Conservation (phyloP, 2,888 invertebrate genomes). For the Cantharis flavilabris region DNA sequence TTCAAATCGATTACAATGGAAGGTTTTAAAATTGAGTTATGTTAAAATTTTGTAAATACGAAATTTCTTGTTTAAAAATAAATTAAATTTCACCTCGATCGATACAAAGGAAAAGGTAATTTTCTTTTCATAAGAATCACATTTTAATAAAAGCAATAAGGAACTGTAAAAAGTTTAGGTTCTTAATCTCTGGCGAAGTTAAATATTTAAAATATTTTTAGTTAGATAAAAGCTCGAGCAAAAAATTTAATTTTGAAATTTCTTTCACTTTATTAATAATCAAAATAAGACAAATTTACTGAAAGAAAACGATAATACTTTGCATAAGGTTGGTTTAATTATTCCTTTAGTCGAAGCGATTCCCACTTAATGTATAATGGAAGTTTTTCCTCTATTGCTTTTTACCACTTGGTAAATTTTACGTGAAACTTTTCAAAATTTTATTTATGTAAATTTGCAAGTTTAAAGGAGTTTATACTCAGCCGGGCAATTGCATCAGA, state of each 20-base stretch:
- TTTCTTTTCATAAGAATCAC: neutral
- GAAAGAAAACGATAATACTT: neutral
- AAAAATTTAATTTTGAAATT: neutral
- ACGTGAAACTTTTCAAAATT: neutral
- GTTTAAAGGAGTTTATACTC: neutral
- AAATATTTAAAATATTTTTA: neutral
- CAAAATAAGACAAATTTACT: neutral
- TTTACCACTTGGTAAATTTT: neutral
- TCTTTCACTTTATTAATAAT: neutral
- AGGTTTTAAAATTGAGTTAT: neutral
- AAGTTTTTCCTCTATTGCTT: neutral
- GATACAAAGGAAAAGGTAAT: neutral
- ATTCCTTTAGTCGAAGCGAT: neutral
- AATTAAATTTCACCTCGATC: neutral
- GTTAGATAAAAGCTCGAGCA: neutral
- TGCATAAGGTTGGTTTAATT: neutral
- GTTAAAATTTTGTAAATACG: neutral
- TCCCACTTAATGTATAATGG: neutral
- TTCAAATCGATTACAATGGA: constrained; percentile 7
- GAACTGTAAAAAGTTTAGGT: neutral
- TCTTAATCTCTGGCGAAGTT: neutral
- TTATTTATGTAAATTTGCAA: neutral
- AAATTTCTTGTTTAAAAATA: neutral
- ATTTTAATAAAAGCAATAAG: neutral
- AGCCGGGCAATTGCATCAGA: neutral